Evolutionary conservation across 2,888 invertebrate species (phyloP).

Genomic region (Dendrolimus pini): DNA sequence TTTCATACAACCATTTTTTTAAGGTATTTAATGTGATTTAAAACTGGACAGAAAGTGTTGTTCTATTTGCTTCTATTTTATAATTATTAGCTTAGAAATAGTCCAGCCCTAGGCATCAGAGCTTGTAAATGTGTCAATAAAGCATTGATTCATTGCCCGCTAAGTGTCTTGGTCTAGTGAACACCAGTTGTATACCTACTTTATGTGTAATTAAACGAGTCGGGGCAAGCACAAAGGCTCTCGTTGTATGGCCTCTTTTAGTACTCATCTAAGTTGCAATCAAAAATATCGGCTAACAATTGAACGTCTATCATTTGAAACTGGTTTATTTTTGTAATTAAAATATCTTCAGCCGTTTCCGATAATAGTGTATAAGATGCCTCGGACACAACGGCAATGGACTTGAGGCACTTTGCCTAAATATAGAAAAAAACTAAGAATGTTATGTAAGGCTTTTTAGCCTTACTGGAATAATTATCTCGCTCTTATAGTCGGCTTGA

Average conservation of each 20-base stretch:
- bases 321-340: background rate
- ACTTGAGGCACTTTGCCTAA: too few relatives aligned
- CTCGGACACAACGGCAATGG: too few relatives aligned
- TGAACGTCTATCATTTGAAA: background rate
- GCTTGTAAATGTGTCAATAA: conserved; percentile 53
- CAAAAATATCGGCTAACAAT: background rate
- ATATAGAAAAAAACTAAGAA: too few relatives aligned
- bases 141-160: conserved; percentile 48
- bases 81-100: background rate
- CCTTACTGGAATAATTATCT: too few relatives aligned
- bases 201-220: conserved; percentile 62
- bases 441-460: too few relatives aligned
- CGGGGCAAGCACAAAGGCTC: conserved; percentile 16
- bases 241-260: background rate
- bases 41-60: too few relatives aligned
- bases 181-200: conserved; percentile 52
- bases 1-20: too few relatives aligned
- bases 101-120: conserved; percentile 26
- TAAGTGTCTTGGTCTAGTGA: conserved; percentile 52
- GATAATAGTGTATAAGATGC: too few relatives aligned
- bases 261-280: background rate
- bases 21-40: too few relatives aligned
- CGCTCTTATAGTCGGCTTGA: too few relatives aligned
- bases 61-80: too few relatives aligned
- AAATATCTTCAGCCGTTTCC: background rate